These are phyloP conservation scores for Buathra laborator DNA, from an alignment of 2,888 invertebrate species.

Conservation along the genomic window DNA sequence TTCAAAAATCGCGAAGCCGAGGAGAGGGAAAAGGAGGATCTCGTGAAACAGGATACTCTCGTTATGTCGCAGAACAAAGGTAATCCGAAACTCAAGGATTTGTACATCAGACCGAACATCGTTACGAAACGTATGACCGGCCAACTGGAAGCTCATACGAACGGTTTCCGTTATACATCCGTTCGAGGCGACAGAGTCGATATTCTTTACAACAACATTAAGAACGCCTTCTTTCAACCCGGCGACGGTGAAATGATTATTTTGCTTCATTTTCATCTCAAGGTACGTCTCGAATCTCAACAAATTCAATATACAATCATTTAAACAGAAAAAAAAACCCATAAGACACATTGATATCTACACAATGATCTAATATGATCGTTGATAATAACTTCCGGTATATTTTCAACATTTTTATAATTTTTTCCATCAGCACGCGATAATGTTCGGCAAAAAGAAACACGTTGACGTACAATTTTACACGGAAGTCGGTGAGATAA, in stretches of 20 bases:
- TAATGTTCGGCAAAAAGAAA: constrained; percentile 99
- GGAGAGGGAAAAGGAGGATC: constrained; percentile 98
- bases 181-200: constrained; percentile 99
- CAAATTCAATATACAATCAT: too few relatives aligned
- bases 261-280: constrained; percentile 98
- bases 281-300: constrained; percentile 86
- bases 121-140: constrained; percentile 98
- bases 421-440: constrained; percentile 91
- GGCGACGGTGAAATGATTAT: constrained; percentile 99
- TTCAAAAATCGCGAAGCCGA: constrained; percentile 99
- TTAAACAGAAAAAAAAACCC: too few relatives aligned
- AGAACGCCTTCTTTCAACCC: constrained; percentile 99
- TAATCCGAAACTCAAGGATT: constrained; percentile 98
- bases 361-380: too few relatives aligned
- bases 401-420: neutral
- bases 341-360: too few relatives aligned
- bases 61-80: constrained; percentile 97
- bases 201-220: constrained; percentile 99
- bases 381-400: neutral
- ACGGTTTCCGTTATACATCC: constrained; percentile 98
- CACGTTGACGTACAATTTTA: constrained; percentile 99
- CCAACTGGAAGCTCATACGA: constrained; percentile 96
- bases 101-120: constrained; percentile 99
- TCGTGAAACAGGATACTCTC: constrained; percentile 99
- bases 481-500: constrained; percentile 99